Evolutionary conservation across 2,113 vertebrate species (phyloP), one percentile per base, ranked within the genome.

Genomic region (Microcebus lehilahytsara): DNA sequence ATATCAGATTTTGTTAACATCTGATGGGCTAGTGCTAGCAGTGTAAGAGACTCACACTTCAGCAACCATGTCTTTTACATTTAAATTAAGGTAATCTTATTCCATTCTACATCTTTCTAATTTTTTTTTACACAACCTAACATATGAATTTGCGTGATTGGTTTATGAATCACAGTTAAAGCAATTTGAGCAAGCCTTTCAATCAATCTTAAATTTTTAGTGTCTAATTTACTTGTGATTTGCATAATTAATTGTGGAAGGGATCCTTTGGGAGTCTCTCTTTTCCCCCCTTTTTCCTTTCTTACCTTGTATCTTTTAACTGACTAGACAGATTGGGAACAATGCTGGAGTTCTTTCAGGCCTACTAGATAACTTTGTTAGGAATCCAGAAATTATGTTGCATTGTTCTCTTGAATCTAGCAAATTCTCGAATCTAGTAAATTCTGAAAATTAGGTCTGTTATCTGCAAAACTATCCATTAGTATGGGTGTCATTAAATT

Each of bases 1-100:
- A 98, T 98, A 98, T 99, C 99, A 98, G 98, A 99, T 99, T 98
- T 98, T 98, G 99, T 99, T 99, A 99, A 98, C 98, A 98, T 98
- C 98, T 98, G 98, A 98, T 98, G 98, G 98, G 98, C 97, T 97
- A 93, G 97, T 97, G 98, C 98, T 98, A 98, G 97, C 98, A 97
- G 95, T 96, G 96, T 98, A 98, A 98, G 98, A 98, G 97, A 96
- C 98, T 98, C 98, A 98, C 97, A 98, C 98, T 97, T 98, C 98
- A 97, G 97, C 96, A 98, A 97, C 98, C 98, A 98, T 98, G 98
- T 98, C 98, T 98, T 98, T 98, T 98, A 99, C 98, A 97, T 98
- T 98, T 98, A 98, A 98, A 99, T 99, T 98, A 98, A 98, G 98
- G 98, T 98, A 98, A 98, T 98, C 98, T 98, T 98, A 98, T 98